These are phyloP conservation scores for Bungarus multicinctus DNA, from an alignment of 2,113 vertebrate genomes.

Conservation along the genomic window DNA sequence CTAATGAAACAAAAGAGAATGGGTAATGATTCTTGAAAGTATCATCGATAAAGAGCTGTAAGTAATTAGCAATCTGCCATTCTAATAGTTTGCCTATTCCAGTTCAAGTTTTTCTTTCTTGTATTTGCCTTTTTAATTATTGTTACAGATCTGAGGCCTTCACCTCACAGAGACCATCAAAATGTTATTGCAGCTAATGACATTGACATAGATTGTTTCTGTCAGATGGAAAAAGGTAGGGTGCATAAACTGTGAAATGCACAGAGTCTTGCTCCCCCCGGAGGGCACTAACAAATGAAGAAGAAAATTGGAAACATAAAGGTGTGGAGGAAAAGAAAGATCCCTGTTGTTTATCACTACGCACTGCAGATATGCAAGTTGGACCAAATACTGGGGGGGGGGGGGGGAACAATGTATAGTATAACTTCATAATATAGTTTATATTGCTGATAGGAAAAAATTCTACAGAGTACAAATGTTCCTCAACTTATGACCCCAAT, in stretches of 20 bases:
- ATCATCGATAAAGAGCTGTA: background rate
- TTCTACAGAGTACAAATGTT: background rate
- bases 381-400: background rate
- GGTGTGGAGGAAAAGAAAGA: background rate
- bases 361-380: background rate
- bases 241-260: conserved; percentile 10
- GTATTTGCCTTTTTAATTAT: conserved; percentile 30
- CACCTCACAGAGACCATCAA: conserved; percentile 30
- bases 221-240: conserved; percentile 9
- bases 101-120: conserved; percentile 10
- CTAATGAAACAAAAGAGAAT: conserved; percentile 5
- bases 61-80: conserved; percentile 29
- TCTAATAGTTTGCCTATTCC: conserved; percentile 12
- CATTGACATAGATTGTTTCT: conserved; percentile 13
- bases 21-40: conserved; percentile 37
- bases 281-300: conserved; percentile 15
- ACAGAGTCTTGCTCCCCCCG: background rate
- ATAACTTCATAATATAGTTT: background rate
- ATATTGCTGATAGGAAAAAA: background rate
- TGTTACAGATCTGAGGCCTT: conserved; percentile 20
- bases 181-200: conserved; percentile 33
- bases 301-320: conserved; percentile 5
- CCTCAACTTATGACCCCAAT: background rate
- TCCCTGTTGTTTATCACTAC: background rate
- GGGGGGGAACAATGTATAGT: background rate